Evolutionary conservation across 1,140 invertebrate genomes (phyloP).

Genomic region (Nebria ingens): DNA sequence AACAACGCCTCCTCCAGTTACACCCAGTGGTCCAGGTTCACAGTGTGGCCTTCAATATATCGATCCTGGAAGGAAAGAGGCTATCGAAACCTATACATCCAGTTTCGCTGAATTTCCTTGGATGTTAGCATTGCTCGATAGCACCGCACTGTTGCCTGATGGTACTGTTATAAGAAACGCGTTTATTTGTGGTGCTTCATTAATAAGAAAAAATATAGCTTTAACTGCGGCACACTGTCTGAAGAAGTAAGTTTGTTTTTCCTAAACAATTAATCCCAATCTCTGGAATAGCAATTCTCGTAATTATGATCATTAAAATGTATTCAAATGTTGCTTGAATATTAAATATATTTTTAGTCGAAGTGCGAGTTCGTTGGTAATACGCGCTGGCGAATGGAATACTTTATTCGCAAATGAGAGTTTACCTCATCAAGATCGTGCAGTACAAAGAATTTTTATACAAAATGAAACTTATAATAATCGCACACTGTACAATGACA

Average conservation of each 20-base stretch:
- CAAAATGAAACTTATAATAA: not conserved
- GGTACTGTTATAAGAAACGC: not conserved
- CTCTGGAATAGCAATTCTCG: no score
- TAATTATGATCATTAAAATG: not conserved
- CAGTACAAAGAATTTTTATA: slow-evolving; percentile 25
- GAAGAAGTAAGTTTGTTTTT: slow-evolving; percentile 22
- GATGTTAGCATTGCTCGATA: slow-evolving; percentile 73
- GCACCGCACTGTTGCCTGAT: slow-evolving; percentile 25
- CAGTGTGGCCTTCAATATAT: not conserved
- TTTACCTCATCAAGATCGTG: slow-evolving; percentile 40
- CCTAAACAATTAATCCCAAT: no score
- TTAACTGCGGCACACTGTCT: slow-evolving; percentile 46
- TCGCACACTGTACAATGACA: slow-evolving; percentile 44
- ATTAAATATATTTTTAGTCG: not conserved
- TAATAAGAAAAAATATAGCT: slow-evolving; percentile 37
- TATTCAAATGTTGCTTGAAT: not conserved
- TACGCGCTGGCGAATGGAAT: slow-evolving; percentile 50
- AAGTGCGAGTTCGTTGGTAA: slow-evolving; percentile 19
- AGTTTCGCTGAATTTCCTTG: slow-evolving; percentile 74
- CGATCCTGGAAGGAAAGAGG: not conserved
- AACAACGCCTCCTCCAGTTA: not conserved
- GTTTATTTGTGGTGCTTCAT: slow-evolving; percentile 39
- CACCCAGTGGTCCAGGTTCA: not conserved
- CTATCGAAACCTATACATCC: slow-evolving; percentile 17
- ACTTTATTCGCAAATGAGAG: slow-evolving; percentile 41